Evolutionary conservation across 2,888 invertebrate species (phyloP), one percentile per base, ranked within the genome.

Genomic region (Azorinus chamasolen): DNA sequence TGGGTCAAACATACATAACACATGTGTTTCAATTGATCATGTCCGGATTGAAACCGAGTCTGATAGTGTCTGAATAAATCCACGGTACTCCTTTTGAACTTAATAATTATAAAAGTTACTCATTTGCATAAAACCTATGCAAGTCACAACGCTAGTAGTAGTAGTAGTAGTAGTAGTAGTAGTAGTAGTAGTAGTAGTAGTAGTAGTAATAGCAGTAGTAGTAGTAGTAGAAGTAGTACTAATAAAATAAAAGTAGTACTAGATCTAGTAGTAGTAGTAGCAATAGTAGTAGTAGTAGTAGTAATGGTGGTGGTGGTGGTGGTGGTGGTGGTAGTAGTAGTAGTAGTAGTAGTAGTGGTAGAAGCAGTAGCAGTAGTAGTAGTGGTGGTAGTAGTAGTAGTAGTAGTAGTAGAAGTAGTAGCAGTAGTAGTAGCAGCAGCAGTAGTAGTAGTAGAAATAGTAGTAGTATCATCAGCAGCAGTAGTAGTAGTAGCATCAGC

Each of bases 191-290:
- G 58, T 43, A 58, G 58, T 43, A 58, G 43, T 12, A 41, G 58
- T 22, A 58, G 58, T 22, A 58, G 58, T 43, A 58, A 20, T 18
- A 41, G 58, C 20, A 41, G 43, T 32, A 55, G 58, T 22, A 58
- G 58, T 43, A 58, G 58, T 43, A 58, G 58, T 43, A 58, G 58
- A 20, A 58, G 58, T 43, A 58, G 58, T 24, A 58, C 41, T 16
- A 58, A 43, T 43, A 58, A 22, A 58, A 43, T 22, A 58, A 43
- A 39, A 58, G 41, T 43, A 39, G 45, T 43, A 58, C 41, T 22
- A 58, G 43, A 2, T 20, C 41, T 43, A 58, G 58, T 22, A 58
- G 43, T 43, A 58, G 43, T 22, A 58, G 58, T 22, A 41, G 58
- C n/a, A 58, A 43, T 22, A 58, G 58, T 6, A 58, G 58, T 43